These are phyloP conservation scores for Aphaenogaster floridana DNA, from an alignment of 1,140 invertebrate genomes.

Conservation along the genomic window DNA sequence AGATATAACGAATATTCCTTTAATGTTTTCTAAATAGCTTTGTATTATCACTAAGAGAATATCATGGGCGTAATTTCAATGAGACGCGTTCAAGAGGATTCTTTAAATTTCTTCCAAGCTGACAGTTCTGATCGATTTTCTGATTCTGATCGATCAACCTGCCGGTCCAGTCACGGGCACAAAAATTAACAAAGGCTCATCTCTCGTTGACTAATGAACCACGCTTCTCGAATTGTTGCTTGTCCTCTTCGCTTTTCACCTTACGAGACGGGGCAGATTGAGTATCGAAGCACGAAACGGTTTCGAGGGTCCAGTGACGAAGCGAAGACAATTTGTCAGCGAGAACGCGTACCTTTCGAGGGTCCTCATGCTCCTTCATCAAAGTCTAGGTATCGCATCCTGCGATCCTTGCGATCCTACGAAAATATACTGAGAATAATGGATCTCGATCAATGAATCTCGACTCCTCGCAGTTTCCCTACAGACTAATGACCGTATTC, in stretches of 20 bases:
- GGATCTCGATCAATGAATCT: conserved; percentile 70
- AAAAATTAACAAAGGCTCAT: conserved; percentile 47
- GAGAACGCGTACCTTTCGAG: conserved; percentile 19
- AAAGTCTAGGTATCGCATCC: conserved; percentile 33
- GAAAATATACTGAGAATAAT: conserved; percentile 76
- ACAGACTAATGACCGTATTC: conserved; percentile 81
- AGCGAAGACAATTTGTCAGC: conserved; percentile 76
- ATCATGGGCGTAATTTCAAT: neutral
- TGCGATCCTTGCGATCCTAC: conserved; percentile 68
- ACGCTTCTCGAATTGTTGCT: neutral
- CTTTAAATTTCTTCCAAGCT: neutral
- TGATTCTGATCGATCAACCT: conserved; percentile 49
- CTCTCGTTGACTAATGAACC: conserved; percentile 69
- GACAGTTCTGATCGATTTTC: conserved; percentile 18
- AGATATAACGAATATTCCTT: neutral
- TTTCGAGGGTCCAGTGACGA: conserved; percentile 69
- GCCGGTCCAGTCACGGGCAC: neutral
- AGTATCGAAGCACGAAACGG: conserved; percentile 61
- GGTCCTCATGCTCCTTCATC: conserved; percentile 53
- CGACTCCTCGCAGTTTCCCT: conserved; percentile 73
- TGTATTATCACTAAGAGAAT: neutral
- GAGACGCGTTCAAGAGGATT: conserved; percentile 1
- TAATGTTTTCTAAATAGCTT: neutral
- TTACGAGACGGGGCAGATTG: conserved; percentile 59
- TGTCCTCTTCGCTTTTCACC: conserved; percentile 37